A percentile compares a stretch with the other conserved stretches of the same genome.
phyloP scores from a whole-genome alignment of 2,888 invertebrate genomes.

The Orchesella flavescens region DNA sequence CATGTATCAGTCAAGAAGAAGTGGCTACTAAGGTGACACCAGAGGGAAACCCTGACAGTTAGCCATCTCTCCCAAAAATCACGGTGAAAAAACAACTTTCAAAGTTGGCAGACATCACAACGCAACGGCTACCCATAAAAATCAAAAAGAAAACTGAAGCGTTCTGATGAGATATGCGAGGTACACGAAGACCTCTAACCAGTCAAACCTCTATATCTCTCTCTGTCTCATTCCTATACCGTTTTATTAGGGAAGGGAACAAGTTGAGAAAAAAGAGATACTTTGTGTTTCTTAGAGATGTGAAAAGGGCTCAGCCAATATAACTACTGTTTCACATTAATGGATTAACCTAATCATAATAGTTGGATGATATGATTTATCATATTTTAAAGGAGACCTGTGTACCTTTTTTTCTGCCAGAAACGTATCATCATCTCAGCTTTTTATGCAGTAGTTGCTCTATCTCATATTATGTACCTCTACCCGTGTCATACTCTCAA shows the following conservation, averaged over 20 bases:
- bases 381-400: too few species aligned
- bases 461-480: too few species aligned
- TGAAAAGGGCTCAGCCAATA: not conserved
- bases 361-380: constrained; percentile 13
- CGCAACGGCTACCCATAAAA: constrained; percentile 6
- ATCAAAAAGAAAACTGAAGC: not conserved
- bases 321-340: constrained; percentile 10
- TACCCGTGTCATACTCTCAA: too few species aligned
- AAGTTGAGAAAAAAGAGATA: not conserved
- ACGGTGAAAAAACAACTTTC: not conserved
- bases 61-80: constrained; percentile 36
- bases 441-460: too few species aligned
- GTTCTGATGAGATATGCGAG: not conserved
- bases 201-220: constrained; percentile 42
- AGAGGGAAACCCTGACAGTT: constrained; percentile 44
- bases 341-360: constrained; percentile 18
- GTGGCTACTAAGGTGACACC: constrained; percentile 16
- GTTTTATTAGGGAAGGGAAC: constrained; percentile 2
- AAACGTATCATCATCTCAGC: too few species aligned
- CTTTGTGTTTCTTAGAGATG: constrained; percentile 14
- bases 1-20: not conserved
- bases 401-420: too few species aligned
- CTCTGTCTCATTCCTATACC: constrained; percentile 1
- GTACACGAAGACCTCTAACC: not conserved
- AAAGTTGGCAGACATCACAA: constrained; percentile 15